Evolutionary conservation across 2,888 invertebrate species (phyloP).

Genomic region (Agrotis exclamationis): DNA sequence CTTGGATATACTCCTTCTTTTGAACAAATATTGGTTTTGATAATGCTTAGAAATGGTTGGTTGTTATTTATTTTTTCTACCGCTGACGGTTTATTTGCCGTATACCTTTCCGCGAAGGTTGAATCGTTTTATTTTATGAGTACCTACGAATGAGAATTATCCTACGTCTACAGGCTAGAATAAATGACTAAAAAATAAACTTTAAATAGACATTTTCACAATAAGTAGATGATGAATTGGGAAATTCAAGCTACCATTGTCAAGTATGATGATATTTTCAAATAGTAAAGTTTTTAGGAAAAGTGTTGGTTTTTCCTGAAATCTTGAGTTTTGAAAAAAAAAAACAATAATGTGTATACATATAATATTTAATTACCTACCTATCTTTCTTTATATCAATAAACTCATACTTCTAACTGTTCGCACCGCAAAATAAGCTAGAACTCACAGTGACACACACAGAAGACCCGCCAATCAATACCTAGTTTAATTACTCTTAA

Average conservation of each 20-base stretch:
- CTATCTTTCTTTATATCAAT: not conserved
- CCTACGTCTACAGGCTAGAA: too few relatives aligned
- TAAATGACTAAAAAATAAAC: too few relatives aligned
- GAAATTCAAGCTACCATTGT: too few relatives aligned
- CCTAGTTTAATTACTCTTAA: slow-evolving; percentile 36
- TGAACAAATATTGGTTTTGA: slow-evolving; percentile 37
- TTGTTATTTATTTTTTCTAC: slow-evolving; percentile 31
- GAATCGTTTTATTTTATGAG: not conserved
- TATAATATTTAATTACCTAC: too few relatives aligned
- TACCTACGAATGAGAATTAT: not conserved
- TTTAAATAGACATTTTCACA: too few relatives aligned
- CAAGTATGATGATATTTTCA: too few relatives aligned
- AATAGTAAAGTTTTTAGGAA: too few relatives aligned
- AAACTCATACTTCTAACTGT: not conserved
- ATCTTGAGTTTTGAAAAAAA: too few relatives aligned
- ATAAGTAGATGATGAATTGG: too few relatives aligned
- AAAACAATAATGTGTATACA: too few relatives aligned
- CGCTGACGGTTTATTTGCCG: slow-evolving; percentile 17
- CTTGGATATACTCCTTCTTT: not conserved
- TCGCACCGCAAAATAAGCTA: not conserved
- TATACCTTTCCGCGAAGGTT: not conserved
- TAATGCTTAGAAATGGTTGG: slow-evolving; percentile 13
- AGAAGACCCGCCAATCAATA: slow-evolving; percentile 41
- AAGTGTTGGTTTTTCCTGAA: too few relatives aligned
- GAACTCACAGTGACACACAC: slow-evolving; percentile 9